Evolutionary conservation across 2,113 vertebrate species (phyloP), one percentile per base, ranked within the genome.

Genomic region (Euleptes europaea): DNA sequence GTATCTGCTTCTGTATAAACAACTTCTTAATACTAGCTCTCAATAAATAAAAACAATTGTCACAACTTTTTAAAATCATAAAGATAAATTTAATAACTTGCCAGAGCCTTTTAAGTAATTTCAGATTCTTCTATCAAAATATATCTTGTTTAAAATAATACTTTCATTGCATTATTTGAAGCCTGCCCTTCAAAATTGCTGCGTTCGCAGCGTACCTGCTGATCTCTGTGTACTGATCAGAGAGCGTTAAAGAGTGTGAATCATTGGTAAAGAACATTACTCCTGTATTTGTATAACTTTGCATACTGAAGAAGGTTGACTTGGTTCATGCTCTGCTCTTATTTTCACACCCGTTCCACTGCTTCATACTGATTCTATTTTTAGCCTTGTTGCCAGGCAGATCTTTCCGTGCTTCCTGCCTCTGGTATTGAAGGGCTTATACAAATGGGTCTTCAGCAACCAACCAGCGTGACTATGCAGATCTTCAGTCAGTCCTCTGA

Each of bases 341-440:
- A 82, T 84, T 82, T 77, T 92, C 38, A 71, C 31, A 65, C 79
- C 69, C 81, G 10, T 66, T 75, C 23, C 67, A 33, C 28, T 72
- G 60, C 86, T 85, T 67, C 11, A 12, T 23, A 13, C 75, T 1
- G 1, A 70, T 57, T 90, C 90, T 91, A 85, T 92, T 94, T 96
- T 95, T 91, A 95, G 92, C 69, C 83, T 49, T 79, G 95, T 97
- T 96, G 95, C 95, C 51, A 83, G 94, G 96, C 92, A 0, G 94
- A 95, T 85, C 90, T 83, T 85, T 76, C 49, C 57, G 2, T 86
- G 87, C 76, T 74, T 84, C 76, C 76, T 42, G 88, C 81, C 85
- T 91, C 79, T 80, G 17, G 85, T 83, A 85, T 76, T 86, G 88
- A 94, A 94, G 94, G 94, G 83, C 47, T 66, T 77, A 51, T 84